A percentile compares a stretch with the other conserved stretches of the same genome.
Evolutionary conservation across 2,113 vertebrate species (phyloP).

Genomic region (Glaucidium brasilianum): DNA sequence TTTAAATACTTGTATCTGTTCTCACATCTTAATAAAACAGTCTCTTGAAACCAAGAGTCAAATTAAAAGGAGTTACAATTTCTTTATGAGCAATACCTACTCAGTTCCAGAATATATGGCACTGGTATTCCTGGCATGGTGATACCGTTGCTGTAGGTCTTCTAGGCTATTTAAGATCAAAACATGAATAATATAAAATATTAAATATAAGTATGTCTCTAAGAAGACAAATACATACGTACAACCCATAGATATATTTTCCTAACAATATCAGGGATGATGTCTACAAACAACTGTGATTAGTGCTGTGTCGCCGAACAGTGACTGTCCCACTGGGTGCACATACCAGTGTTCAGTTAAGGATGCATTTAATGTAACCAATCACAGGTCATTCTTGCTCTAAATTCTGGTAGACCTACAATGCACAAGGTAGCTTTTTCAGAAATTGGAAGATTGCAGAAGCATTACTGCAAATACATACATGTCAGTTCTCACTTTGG

Average conservation of each 20-base stretch:
- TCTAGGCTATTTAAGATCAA: background rate
- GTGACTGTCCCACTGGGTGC: background rate
- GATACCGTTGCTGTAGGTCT: background rate
- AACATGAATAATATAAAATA: background rate
- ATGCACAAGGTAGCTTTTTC: background rate
- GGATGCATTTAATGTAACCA: background rate
- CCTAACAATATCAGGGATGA: background rate
- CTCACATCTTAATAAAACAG: background rate
- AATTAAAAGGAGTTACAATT: background rate
- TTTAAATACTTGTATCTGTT: background rate
- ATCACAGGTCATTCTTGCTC: background rate
- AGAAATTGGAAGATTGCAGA: background rate
- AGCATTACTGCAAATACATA: background rate
- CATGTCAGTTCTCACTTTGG: background rate
- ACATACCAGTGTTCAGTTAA: background rate
- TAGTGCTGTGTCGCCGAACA: background rate
- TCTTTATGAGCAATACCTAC: background rate
- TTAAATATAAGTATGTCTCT: background rate
- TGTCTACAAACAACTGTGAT: background rate
- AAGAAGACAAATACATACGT: background rate
- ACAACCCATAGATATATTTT: background rate
- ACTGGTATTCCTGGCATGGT: background rate
- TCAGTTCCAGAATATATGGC: background rate
- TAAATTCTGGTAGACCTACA: background rate
- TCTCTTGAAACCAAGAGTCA: background rate